Percentiles rank a stretch among this genome's conserved stretches.
Conservation (phyloP, 2,113 vertebrate genomes). For the Vulpes ferrilata region DNA sequence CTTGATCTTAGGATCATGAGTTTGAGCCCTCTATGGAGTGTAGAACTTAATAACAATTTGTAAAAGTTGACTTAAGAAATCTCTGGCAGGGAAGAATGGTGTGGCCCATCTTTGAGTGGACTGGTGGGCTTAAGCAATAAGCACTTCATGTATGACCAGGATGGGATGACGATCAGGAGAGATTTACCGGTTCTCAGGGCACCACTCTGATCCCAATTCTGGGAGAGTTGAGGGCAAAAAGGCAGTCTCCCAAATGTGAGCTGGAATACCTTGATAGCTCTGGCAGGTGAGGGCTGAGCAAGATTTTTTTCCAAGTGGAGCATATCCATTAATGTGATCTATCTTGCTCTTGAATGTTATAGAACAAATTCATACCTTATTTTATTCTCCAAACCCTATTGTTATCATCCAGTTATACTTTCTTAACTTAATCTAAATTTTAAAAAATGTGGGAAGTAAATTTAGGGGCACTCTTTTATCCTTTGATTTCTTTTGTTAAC, state of each 20-base stretch:
- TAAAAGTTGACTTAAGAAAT: not conserved
- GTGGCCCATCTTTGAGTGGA: not conserved
- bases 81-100: not conserved
- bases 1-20: not conserved
- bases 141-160: not conserved
- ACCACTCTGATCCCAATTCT: not conserved
- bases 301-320: not conserved
- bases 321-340: not conserved
- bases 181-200: not conserved
- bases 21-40: not conserved
- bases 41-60: not conserved
- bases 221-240: not conserved
- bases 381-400: not conserved
- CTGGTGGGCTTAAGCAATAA: not conserved
- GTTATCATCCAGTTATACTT: slow-evolving; percentile 53
- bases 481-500: slow-evolving; percentile 43
- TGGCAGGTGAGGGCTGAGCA: not conserved
- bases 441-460: not conserved
- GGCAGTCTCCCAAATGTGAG: not conserved
- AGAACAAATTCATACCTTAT: slow-evolving; percentile 33
- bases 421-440: slow-evolving; percentile 48
- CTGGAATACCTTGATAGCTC: slow-evolving; percentile 8
- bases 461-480: slow-evolving; percentile 68
- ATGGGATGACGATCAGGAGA: not conserved
- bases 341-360: not conserved